Conservation (phyloP, 2,888 invertebrate species). For the Sepiola atlantica region DNA sequence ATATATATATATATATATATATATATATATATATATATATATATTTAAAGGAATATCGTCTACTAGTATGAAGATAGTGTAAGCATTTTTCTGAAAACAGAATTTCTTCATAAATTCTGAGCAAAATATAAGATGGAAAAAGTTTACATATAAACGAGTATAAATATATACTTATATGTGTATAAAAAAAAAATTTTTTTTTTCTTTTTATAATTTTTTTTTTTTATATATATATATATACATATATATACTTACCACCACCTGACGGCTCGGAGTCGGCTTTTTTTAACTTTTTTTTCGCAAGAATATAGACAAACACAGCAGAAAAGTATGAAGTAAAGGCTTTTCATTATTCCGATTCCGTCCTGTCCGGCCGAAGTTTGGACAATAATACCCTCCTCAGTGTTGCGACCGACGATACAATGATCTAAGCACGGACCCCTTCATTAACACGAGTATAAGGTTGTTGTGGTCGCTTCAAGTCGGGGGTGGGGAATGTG, state of each 20-base stretch:
- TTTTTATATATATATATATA: no score
- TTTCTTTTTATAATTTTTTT: no score
- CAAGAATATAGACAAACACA: background rate
- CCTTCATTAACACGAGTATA: background rate
- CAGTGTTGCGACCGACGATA: background rate
- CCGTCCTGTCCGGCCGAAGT: background rate
- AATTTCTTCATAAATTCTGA: background rate
- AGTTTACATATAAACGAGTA: background rate
- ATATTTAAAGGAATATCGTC: no score
- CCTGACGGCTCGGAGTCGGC: background rate
- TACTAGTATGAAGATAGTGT: background rate
- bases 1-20: background rate
- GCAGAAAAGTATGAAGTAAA: background rate
- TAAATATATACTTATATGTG: background rate
- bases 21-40: background rate
- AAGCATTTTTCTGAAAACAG: no score
- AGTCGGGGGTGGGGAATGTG: background rate
- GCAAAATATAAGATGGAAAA: background rate
- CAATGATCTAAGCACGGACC: background rate
- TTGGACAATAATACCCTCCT: background rate
- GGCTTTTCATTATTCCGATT: background rate
- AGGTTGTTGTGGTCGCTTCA: background rate
- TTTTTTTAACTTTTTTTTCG: constrained; percentile 2
- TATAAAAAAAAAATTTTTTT: background rate
- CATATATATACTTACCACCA: background rate